Percentiles rank a stretch among this genome's conserved stretches.
Evolutionary conservation across 2,888 invertebrate genomes (phyloP).

Genomic region (Trilocha varians): DNA sequence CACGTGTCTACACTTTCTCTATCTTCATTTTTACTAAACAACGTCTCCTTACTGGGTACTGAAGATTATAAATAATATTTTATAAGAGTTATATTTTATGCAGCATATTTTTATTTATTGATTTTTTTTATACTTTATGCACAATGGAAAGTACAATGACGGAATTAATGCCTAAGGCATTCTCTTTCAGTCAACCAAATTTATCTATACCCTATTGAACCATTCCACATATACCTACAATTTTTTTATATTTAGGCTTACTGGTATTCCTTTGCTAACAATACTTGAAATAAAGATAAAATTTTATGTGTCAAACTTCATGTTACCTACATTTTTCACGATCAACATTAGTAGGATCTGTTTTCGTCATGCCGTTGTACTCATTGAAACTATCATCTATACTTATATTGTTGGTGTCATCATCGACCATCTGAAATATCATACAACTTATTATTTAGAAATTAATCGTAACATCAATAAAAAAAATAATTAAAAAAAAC

Average conservation of each 20-base stretch:
- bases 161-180: too few species aligned
- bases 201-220: too few species aligned
- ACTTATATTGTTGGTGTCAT: background rate
- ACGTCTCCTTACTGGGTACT: conserved; percentile 47
- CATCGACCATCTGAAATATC: background rate
- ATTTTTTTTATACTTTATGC: too few species aligned
- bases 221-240: too few species aligned
- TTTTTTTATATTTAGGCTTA: too few species aligned
- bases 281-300: too few species aligned
- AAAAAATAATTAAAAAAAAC: background rate
- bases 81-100: too few species aligned
- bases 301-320: too few species aligned
- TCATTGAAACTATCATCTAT: background rate
- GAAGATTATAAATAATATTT: conserved; percentile 10
- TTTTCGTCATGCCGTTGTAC: background rate
- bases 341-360: background rate
- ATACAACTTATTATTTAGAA: background rate
- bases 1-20: conserved; percentile 57
- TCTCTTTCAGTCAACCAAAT: too few species aligned
- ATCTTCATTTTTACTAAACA: conserved; percentile 45
- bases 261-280: too few species aligned
- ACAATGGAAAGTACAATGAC: too few species aligned
- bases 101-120: too few species aligned
- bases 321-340: background rate
- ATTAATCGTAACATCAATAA: background rate